Evolutionary conservation across 2,113 vertebrate species (phyloP).

Genomic region (Orthonyx spaldingii): DNA sequence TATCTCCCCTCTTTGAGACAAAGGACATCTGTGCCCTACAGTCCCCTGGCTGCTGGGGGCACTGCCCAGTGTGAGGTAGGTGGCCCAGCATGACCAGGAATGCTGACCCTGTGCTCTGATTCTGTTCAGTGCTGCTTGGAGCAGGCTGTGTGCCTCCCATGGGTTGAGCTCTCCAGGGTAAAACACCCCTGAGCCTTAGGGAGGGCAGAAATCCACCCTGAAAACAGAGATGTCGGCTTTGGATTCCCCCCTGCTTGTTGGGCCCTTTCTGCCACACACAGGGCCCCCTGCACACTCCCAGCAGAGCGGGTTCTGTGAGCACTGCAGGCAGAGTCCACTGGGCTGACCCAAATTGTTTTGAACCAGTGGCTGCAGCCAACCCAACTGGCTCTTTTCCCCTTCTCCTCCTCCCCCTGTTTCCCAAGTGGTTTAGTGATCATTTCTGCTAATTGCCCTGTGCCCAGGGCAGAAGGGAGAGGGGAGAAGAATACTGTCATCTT

Average conservation of each 20-base stretch:
- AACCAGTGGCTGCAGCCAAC: background rate
- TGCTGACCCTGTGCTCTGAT: background rate
- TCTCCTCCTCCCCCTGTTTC: background rate
- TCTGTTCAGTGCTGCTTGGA: background rate
- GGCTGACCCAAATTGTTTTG: background rate
- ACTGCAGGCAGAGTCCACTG: background rate
- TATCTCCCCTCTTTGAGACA: background rate
- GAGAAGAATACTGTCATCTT: background rate
- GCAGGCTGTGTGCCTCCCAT: background rate
- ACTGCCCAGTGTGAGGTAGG: background rate
- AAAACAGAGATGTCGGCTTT: background rate
- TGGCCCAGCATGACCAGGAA: background rate
- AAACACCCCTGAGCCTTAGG: rapidly evolving
- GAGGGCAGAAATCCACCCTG: background rate
- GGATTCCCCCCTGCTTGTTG: background rate
- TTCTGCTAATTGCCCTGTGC: constrained; percentile 11
- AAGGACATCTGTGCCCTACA: background rate
- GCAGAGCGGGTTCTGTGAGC: background rate
- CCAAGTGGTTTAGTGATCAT: background rate
- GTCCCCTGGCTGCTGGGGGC: background rate
- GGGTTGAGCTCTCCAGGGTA: background rate
- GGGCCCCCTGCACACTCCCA: background rate
- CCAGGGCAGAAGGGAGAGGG: background rate
- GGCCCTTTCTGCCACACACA: rapidly evolving
- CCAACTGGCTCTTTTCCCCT: background rate